Base-by-base conservation (phyloP, 2,888 invertebrate species). In the Helobdella robusta region DNA sequence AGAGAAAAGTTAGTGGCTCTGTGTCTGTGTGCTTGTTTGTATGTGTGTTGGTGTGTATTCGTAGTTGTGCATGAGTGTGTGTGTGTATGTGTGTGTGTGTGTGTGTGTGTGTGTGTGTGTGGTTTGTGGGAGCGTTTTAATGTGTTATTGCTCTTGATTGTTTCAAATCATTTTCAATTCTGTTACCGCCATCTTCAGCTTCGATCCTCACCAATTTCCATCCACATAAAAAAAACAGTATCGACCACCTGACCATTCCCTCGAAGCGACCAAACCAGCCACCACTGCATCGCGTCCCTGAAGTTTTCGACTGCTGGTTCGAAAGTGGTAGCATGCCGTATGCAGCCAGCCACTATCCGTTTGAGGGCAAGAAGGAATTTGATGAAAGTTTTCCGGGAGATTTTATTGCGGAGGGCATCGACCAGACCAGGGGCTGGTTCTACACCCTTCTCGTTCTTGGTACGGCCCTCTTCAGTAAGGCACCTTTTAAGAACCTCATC, bases 231-330 rank as follows among this genome's bases (percentile, higher is more conserved):
- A n/a, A n/a, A n/a, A n/a, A n/a, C 73, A 84, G 85, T 75, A 88
- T 98, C 72, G 98, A 99, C 80, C 84, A 88, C 73, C 82, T 98
- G 68, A 89, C 88, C 74, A 97, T 98, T 73, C 94, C 95, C 0
- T 97, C 97, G 0, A 83, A 83, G 64, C 83, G 86, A 40, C 44
- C 63, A 4, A 94, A 92, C 5, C 84, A 86, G 66, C 90, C 92
- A 2, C 88, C 89, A 15, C 81, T 99, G 35, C 85, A 84, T 69
- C 84, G 98, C 64, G 86, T 98, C 3, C 77, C 87, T 0, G 94
- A 97, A 81, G 97, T 99, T 0, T 99, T 99, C 80, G 98, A 99
- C 80, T 99, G 98, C 78, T 99, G 98, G 98, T 99, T 99, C 81
- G 98, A 99, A 79, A 94, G 94, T 0, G 72, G 98, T 3, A 91